Base-by-base conservation (phyloP, 2,113 vertebrate genomes). In the Paralichthys olivaceus region DNA sequence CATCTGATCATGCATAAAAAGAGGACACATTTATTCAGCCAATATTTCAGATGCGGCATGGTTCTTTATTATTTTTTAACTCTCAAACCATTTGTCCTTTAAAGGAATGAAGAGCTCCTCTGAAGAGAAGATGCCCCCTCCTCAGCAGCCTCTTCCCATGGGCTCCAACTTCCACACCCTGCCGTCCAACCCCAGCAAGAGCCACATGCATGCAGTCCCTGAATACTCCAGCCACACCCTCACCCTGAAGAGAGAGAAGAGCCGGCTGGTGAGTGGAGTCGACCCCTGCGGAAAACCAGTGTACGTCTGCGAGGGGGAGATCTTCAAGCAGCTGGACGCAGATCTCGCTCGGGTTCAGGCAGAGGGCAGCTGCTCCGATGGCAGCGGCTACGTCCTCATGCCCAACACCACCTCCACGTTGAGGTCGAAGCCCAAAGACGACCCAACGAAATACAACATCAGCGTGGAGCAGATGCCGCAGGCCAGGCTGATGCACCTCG, bases 161-260 rank as follows among this genome's bases (percentile, higher is more conserved):
- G 95, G 95, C 3, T 93, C 96, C 67, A 97, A 97, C 81, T 99
- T 98, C 90, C 97, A 98, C 93, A 99, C 97, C 72, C 96, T 99
- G 79, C 98, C 98, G 2, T 95, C 96, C 79, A 98, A 96, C 1
- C 95, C 96, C 72, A 96, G 94, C 65, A 99, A 98, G 91, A 93
- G 95, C 86, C 97, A 97, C 88, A 94, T 97, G 61, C 97, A 96
- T 58, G 95, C 96, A 0, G 92, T 97, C 69, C 96, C 97, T 0
- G 97, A 98, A 82, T 99, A 97, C 87, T 95, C 96, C 91, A 98
- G 97, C 92, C 98, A 99, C 91, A 97, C 95, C 0, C 95, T 99
- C 22, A 99, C 97, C 43, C 94, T 99, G 88, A 98, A 98, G 92
- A 94, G 97, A 67, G 97, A 98, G 90, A 97, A 97, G 88, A 95